Percentiles rank a stretch among this genome's conserved stretches.
These are phyloP conservation scores for Neomorphus geoffroyi DNA, from an alignment of 2,797 vertebrate species.

Conservation along the genomic window DNA sequence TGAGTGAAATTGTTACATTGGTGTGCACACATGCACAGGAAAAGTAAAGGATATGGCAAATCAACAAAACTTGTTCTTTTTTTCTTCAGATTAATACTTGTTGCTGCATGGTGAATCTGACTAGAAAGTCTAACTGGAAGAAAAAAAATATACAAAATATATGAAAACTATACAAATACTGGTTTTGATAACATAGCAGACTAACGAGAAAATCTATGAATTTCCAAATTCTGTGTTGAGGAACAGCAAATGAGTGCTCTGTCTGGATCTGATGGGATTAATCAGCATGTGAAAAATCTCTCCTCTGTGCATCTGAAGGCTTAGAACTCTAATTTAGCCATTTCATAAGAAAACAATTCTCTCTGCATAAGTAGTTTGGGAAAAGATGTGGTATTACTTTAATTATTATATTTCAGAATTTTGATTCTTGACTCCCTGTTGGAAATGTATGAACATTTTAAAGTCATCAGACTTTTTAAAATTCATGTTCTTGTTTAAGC, in stretches of 20 bases:
- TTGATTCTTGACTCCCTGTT: background rate
- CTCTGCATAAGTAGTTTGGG: background rate
- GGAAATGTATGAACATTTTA: background rate
- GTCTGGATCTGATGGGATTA: background rate
- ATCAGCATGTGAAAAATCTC: background rate
- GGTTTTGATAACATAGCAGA: background rate
- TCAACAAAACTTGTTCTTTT: background rate
- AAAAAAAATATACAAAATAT: background rate
- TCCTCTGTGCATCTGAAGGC: background rate
- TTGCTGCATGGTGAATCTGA: background rate
- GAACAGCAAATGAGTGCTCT: background rate
- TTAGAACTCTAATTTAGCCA: background rate
- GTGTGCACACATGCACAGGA: background rate
- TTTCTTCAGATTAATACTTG: background rate
- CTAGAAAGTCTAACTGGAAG: background rate
- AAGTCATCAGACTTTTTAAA: constrained; percentile 21
- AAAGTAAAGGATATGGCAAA: background rate
- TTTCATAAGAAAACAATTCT: background rate
- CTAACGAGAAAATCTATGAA: background rate
- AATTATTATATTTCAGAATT: background rate
- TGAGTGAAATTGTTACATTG: fast-evolving
- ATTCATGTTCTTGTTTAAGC: background rate
- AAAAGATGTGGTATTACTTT: background rate
- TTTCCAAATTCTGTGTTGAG: background rate
- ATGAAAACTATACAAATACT: background rate